phyloP scores from a whole-genome alignment of 1,140 invertebrate genomes.

The Cydia fagiglandana region DNA sequence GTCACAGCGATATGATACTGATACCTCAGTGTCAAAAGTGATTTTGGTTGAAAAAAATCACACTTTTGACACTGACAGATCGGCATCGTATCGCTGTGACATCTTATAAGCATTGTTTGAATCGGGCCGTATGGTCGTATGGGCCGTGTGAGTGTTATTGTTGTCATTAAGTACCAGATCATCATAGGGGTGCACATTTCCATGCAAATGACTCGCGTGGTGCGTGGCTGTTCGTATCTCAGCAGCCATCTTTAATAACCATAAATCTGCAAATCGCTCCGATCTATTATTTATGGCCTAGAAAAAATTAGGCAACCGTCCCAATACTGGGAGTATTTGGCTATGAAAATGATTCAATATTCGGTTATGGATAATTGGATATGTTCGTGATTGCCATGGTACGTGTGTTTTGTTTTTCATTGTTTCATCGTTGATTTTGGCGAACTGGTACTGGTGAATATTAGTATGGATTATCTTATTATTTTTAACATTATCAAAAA shows the following conservation, averaged over 20 bases:
- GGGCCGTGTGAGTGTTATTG: not conserved
- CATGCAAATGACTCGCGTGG: constrained; percentile 68
- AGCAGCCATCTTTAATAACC: constrained; percentile 71
- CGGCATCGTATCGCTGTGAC: no score
- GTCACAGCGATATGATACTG: no score
- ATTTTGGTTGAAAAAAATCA: no score
- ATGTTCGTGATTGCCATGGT: not conserved
- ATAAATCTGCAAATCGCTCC: constrained; percentile 68
- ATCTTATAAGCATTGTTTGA: no score
- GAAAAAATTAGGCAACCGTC: constrained; percentile 52
- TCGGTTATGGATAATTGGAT: not conserved
- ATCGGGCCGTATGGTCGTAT: no score
- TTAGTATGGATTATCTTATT: no score
- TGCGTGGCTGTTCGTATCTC: constrained; percentile 53
- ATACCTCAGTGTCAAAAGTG: no score
- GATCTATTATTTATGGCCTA: constrained; percentile 62
- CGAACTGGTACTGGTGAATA: no score
- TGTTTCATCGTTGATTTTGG: not conserved
- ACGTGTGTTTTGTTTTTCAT: not conserved
- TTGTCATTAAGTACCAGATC: constrained; percentile 30
- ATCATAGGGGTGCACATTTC: constrained; percentile 54
- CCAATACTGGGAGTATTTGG: no score
- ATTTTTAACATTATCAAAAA: no score
- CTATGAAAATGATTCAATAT: constrained; percentile 20
- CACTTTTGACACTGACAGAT: no score